Conservation (phyloP, 2,797 vertebrate species). For the Danio kyathit region DNA sequence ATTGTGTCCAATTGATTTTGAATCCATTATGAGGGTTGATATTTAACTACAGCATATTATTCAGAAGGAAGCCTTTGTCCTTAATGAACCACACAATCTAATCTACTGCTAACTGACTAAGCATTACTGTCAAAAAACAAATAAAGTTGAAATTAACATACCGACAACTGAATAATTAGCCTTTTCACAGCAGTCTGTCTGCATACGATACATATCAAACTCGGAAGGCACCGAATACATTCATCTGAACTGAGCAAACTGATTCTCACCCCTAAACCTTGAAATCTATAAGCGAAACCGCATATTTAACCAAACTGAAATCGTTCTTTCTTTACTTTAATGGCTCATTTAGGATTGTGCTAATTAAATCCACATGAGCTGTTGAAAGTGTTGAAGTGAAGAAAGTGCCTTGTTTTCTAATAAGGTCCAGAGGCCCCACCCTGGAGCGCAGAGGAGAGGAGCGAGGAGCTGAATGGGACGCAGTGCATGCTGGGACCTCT, state of each 20-base stretch:
- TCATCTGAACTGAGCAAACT: not conserved
- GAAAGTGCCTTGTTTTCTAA: slow-evolving; percentile 42
- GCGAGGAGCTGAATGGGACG: slow-evolving; percentile 34
- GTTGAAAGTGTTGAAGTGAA: slow-evolving; percentile 46
- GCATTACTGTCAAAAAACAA: not conserved
- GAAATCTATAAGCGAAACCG: not conserved
- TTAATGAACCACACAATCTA: slow-evolving; percentile 6
- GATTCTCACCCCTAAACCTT: slow-evolving; percentile 14
- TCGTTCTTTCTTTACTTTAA: slow-evolving; percentile 9
- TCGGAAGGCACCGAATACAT: slow-evolving; percentile 7
- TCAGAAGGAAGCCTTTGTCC: slow-evolving; percentile 6
- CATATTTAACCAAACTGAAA: not conserved
- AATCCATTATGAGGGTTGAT: too few relatives aligned
- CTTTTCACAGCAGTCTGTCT: not conserved
- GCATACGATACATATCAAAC: not conserved
- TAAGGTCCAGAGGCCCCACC: slow-evolving; percentile 49
- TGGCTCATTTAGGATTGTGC: slow-evolving; percentile 24
- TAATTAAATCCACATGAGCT: slow-evolving; percentile 4
- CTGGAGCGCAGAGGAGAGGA: slow-evolving; percentile 40
- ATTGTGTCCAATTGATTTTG: too few relatives aligned
- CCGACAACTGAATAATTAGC: not conserved
- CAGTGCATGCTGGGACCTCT: slow-evolving; percentile 41
- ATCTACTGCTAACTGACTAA: slow-evolving; percentile 15
- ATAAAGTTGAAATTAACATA: not conserved
- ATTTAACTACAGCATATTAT: not conserved